Evolutionary conservation across 2,113 vertebrate genomes (phyloP), one percentile per base, ranked within the genome.

Genomic region (Syngnathus typhle): DNA sequence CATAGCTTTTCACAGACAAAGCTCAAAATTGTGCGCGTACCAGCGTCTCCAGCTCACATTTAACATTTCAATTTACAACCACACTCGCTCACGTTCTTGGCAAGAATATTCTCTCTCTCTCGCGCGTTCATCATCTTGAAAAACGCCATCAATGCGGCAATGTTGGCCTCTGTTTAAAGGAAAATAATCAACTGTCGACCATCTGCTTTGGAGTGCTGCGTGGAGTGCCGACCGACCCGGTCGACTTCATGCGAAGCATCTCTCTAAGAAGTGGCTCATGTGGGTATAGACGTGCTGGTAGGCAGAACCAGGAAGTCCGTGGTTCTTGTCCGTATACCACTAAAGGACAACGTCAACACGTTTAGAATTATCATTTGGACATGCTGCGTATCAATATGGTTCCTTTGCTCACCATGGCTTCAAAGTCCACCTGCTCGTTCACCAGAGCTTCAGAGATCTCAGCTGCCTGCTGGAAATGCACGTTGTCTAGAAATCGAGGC

Each of bases 241-340:
- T 10, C 36, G 15, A n/a, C 43, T 60, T 89, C 51, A 91, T 2
- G 80, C 87, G 70, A 99, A 96, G 67, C 97, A 99, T 11, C 92
- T 92, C 71, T 91, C 91, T 44, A 99, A 76, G 85, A 98, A 99
- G 80, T 95, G 91, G 77, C 80, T 95, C 95, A 99, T 95, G 60
- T 98, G 96, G 6, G 90, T 95, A 46, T 96, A 99, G 74, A 99
- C 93, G 21, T 99, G 97, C 12, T 88, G 90, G 77, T 94, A 86
- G 67, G 97, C 94, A 1, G 85, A 82, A 19, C 93, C 95, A 0
- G 7, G 77, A 0, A 98, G 94, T 15, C 88, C 82, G 0, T 99
- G 97, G 82, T 97, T 94, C 83, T 98, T 94, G 68, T 99, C 95
- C 0, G 96, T 96, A 44, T 99, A 99, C 97, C 97, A 99, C 97